Evolutionary conservation across 2,888 invertebrate genomes (phyloP).

Genomic region (Coremacera marginata): DNA sequence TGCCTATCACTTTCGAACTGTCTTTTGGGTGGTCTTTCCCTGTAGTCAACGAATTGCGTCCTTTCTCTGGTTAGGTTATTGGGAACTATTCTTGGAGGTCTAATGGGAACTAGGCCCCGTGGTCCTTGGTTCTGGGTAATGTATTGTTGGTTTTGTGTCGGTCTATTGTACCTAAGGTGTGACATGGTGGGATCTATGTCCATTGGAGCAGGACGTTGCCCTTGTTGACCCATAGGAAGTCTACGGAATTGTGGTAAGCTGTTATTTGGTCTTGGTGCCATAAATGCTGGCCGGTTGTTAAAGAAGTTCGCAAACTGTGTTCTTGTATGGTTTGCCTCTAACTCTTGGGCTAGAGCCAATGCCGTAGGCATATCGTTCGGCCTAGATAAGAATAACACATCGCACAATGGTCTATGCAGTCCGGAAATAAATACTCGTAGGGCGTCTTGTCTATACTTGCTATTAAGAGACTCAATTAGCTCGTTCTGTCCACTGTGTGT

Average conservation of each 20-base stretch:
- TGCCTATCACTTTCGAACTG: too few species aligned
- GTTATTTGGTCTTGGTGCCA: too few species aligned
- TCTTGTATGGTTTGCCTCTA: not conserved
- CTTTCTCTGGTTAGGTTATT: too few species aligned
- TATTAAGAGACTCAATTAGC: constrained; percentile 40
- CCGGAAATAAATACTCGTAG: not conserved
- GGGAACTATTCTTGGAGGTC: too few species aligned
- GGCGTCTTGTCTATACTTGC: constrained; percentile 1
- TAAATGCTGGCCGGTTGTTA: too few species aligned
- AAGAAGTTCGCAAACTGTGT: not conserved
- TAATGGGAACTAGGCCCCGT: too few species aligned
- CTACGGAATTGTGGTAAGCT: not conserved
- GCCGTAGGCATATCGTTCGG: not conserved
- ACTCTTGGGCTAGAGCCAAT: not conserved
- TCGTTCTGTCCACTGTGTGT: not conserved
- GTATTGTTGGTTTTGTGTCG: too few species aligned
- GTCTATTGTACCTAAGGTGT: not conserved
- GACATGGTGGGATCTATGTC: constrained; percentile 15
- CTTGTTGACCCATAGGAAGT: not conserved
- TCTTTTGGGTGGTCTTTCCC: too few species aligned
- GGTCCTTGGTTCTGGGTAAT: too few species aligned
- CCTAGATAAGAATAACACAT: not conserved
- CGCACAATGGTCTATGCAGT: not conserved
- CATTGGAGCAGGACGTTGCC: constrained; percentile 1
- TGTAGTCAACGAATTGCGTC: too few species aligned